Conservation (phyloP, 2,797 vertebrate species). For the Notamacropus eugenii region DNA sequence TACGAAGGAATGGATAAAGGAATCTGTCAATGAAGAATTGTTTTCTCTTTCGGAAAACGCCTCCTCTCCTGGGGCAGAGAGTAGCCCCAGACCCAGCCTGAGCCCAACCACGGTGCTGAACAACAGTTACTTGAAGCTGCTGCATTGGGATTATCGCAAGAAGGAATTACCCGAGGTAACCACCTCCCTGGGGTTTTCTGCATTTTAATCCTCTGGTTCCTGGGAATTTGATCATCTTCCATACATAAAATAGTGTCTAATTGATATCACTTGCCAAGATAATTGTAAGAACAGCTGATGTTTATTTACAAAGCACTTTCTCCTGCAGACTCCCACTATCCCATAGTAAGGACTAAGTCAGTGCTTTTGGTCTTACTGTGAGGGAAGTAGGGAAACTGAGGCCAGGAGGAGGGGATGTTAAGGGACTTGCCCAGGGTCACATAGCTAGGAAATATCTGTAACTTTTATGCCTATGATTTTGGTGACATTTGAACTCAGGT, state of each 20-base stretch:
- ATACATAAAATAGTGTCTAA: background rate
- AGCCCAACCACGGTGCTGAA: conserved; percentile 92
- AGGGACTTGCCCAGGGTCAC: background rate
- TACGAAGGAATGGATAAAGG: conserved; percentile 94
- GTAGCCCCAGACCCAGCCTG: conserved; percentile 82
- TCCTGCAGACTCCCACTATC: background rate
- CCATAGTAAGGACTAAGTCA: background rate
- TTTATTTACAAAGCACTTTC: background rate
- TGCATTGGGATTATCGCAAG: conserved; percentile 90
- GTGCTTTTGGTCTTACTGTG: background rate
- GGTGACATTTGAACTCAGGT: background rate
- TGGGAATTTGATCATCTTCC: background rate
- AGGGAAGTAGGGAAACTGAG: background rate
- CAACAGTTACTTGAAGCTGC: conserved; percentile 90
- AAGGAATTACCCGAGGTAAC: conserved; percentile 92
- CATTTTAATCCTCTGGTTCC: conserved; percentile 17
- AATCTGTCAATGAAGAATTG: conserved; percentile 88
- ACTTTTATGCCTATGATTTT: background rate
- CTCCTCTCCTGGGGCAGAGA: conserved; percentile 78
- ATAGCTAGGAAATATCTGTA: background rate
- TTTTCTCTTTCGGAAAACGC: conserved; percentile 80
- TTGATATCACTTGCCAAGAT: background rate
- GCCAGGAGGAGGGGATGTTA: background rate
- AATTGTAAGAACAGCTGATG: background rate
- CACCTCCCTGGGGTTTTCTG: background rate